Conservation (phyloP, 2,888 invertebrate species). For the Tyria jacobaeae region DNA sequence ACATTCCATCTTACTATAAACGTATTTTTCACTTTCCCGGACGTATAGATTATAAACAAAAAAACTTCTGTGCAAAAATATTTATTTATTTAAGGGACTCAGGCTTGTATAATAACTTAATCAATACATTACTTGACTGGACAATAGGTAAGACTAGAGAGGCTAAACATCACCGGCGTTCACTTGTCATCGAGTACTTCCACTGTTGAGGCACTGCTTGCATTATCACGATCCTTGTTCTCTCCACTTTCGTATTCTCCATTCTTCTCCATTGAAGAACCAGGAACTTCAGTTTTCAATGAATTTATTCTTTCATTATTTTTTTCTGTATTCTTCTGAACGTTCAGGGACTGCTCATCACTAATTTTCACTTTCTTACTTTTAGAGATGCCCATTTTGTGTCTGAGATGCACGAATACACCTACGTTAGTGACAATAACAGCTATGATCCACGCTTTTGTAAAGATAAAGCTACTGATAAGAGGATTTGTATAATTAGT, state of each 20-base stretch:
- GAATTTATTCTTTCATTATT: slow-evolving; percentile 70
- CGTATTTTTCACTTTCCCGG: neutral
- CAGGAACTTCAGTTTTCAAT: slow-evolving; percentile 69
- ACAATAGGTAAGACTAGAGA: slow-evolving; percentile 19
- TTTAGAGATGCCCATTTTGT: slow-evolving; percentile 78
- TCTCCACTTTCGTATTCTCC: slow-evolving; percentile 52
- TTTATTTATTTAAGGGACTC: slow-evolving; percentile 38
- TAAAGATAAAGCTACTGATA: slow-evolving; percentile 58
- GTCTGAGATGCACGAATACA: slow-evolving; percentile 51
- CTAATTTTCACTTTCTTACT: slow-evolving; percentile 80
- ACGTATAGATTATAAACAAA: slow-evolving; percentile 3
- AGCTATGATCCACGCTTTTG: slow-evolving; percentile 41
- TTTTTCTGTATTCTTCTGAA: slow-evolving; percentile 58
- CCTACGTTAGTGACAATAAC: slow-evolving; percentile 48
- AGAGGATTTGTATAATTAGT: slow-evolving; percentile 63
- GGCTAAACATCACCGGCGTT: slow-evolving; percentile 33
- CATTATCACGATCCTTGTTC: slow-evolving; percentile 70
- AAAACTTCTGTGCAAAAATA: slow-evolving; percentile 20
- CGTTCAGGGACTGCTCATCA: slow-evolving; percentile 62
- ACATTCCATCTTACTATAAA: neutral
- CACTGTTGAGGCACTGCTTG: slow-evolving; percentile 81
- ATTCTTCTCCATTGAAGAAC: slow-evolving; percentile 48
- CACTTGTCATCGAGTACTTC: slow-evolving; percentile 82
- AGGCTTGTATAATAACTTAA: slow-evolving; percentile 23
- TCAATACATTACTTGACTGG: slow-evolving; percentile 25